phyloP scores from a whole-genome alignment of 2,888 invertebrate species.

The Torymus tubicola region DNA sequence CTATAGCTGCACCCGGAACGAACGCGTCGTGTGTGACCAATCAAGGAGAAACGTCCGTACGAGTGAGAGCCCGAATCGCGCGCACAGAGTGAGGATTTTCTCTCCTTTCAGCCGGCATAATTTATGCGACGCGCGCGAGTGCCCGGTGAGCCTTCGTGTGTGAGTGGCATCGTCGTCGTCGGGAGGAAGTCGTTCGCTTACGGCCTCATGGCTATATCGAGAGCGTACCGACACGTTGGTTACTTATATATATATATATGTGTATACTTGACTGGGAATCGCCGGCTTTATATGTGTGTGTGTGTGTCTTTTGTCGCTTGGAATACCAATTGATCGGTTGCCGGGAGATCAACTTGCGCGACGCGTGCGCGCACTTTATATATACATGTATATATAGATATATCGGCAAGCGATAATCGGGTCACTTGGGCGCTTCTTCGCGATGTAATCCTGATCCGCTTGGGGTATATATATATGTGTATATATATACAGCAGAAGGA shows the following conservation, averaged over 20 bases:
- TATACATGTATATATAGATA: not conserved
- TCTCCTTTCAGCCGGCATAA: constrained; percentile 29
- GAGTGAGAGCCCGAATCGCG: no score
- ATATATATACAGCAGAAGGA: constrained; percentile 21
- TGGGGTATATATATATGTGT: no score
- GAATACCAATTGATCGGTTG: constrained; percentile 47
- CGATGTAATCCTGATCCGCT: not conserved
- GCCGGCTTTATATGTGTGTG: no score
- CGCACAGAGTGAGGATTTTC: constrained; percentile 21
- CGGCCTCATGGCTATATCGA: constrained; percentile 9
- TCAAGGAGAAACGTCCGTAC: constrained; percentile 33
- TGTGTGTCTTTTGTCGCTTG: not conserved
- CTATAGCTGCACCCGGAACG: constrained; percentile 39
- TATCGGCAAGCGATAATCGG: constrained; percentile 39
- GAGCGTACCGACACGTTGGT: not conserved
- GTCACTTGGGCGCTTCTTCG: constrained; percentile 47
- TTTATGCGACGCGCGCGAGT: constrained; percentile 12
- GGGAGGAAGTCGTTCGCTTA: no score
- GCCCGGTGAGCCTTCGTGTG: not conserved
- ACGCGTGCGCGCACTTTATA: not conserved
- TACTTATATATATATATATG: no score
- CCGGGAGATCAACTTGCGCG: constrained; percentile 8
- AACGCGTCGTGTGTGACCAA: not conserved
- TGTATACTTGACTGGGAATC: not conserved
- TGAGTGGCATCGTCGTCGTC: no score